Conservation (phyloP, 2,113 vertebrate species). For the Gambusia holbrooki region DNA sequence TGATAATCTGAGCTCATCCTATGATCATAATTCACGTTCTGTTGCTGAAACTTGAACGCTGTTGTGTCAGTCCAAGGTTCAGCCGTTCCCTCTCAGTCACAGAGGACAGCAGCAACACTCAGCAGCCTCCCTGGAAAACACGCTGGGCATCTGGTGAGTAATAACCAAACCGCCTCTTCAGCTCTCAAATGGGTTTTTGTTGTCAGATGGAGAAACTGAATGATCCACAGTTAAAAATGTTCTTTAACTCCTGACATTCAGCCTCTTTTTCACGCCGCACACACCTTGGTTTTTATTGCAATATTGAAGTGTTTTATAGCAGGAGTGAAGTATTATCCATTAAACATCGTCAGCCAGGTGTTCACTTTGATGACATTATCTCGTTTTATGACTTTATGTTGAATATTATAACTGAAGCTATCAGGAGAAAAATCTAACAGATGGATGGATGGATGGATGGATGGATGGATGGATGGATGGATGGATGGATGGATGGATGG, state of each 20-base stretch:
- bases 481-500: too few relatives aligned
- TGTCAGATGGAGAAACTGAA: conserved; percentile 11
- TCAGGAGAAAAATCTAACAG: not conserved
- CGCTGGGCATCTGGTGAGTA: conserved; percentile 57
- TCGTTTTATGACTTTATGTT: too few relatives aligned
- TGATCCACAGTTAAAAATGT: not conserved
- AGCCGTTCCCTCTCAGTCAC: not conserved
- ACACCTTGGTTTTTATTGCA: not conserved
- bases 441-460: too few relatives aligned
- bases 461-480: too few relatives aligned
- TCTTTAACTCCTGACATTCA: too few relatives aligned
- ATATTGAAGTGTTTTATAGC: not conserved
- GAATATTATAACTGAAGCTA: too few relatives aligned
- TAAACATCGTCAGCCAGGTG: not conserved
- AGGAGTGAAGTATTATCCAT: not conserved
- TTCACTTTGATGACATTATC: not conserved
- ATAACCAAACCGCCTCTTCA: not conserved
- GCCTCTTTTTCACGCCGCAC: not conserved
- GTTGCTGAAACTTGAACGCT: conserved; percentile 3
- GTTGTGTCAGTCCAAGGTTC: conserved; percentile 60
- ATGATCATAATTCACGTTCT: conserved; percentile 13
- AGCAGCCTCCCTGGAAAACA: conserved; percentile 40
- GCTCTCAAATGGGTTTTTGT: conserved; percentile 10
- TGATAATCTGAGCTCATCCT: conserved; percentile 5
- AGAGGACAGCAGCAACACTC: not conserved